Base-by-base conservation (phyloP, 2,797 vertebrate genomes). In the Euthynnus affinis region DNA sequence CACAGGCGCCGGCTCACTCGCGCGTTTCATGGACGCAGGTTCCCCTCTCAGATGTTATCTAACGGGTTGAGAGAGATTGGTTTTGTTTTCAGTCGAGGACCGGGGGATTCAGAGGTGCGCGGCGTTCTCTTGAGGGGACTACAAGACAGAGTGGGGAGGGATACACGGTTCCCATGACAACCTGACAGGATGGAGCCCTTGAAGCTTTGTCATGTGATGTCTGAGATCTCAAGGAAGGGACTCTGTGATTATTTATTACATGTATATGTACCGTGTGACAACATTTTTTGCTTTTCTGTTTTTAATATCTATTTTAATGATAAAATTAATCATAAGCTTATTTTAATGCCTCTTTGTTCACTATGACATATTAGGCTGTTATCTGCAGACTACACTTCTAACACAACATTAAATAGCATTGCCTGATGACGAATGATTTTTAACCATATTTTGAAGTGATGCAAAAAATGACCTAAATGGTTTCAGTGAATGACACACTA, bases 161-260 rank as follows among this genome's bases (percentile, higher is more conserved):
- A 94, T 96, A 94, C 92, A 93, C 90, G 91, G 96, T 97, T 95
- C 94, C 98, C 94, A 95, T 98, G 96, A 96, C 96, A 95, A 96
- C 97, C 92, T 94, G 93, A 80, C 93, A 96, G 89, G 96, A 96
- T 96, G 89, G 94, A 97, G 94, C 94, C 95, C 91, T 95, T 97
- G 95, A 97, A 96, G 92, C 94, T 96, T 93, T 92, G 94, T 56
- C 95, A 95, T 90, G 95, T 96, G 92, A 96, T 96, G 92, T 94
- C 87, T 96, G 90, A 95, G 94, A 92, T 95, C 95, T 91, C 94
- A 96, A 91, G 95, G 94, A 93, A 94, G 93, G 93, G 93, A 58
- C 51, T 67, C 22, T 52, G 63, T 32, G 29, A 76, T 85, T 69
- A 58, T 76, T 82, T 80, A 74, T 76, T 44, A 62, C 32, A 78